These are phyloP conservation scores for Lepisosteus oculatus DNA, from an alignment of 2,113 vertebrate genomes.

Conservation along the genomic window DNA sequence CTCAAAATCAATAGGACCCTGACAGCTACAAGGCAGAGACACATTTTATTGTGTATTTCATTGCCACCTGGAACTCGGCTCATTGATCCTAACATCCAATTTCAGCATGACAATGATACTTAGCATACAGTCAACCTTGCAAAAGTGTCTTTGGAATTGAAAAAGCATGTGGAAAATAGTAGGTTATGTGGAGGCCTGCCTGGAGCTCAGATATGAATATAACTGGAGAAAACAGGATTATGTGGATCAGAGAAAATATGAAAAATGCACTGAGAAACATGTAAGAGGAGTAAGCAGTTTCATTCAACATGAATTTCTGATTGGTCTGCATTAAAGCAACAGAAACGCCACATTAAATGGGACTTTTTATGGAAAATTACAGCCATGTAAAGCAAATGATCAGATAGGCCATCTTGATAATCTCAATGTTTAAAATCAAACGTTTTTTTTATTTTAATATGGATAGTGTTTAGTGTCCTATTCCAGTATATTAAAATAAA, in stretches of 20 bases:
- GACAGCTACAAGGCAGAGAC: background rate
- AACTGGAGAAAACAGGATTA: background rate
- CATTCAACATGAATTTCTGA: no score
- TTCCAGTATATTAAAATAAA: no score
- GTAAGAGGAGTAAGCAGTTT: no score
- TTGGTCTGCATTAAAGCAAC: no score
- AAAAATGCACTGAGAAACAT: no score
- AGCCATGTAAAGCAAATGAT: background rate
- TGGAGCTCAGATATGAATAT: background rate
- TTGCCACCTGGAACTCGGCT: constrained; percentile 4
- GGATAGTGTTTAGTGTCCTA: background rate
- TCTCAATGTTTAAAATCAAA: background rate
- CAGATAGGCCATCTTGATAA: background rate
- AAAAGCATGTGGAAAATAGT: background rate
- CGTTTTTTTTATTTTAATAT: background rate
- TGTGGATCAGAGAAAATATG: background rate
- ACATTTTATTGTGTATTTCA: constrained; percentile 3
- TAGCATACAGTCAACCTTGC: background rate
- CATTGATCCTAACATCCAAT: constrained; percentile 5
- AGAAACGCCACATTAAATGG: no score
- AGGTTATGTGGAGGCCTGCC: background rate
- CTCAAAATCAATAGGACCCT: background rate
- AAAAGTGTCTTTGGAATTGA: background rate
- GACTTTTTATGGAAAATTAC: background rate
- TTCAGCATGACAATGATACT: background rate